Evolutionary conservation across 1,140 invertebrate species (phyloP).

Genomic region (Cyphomyrmex costatus): DNA sequence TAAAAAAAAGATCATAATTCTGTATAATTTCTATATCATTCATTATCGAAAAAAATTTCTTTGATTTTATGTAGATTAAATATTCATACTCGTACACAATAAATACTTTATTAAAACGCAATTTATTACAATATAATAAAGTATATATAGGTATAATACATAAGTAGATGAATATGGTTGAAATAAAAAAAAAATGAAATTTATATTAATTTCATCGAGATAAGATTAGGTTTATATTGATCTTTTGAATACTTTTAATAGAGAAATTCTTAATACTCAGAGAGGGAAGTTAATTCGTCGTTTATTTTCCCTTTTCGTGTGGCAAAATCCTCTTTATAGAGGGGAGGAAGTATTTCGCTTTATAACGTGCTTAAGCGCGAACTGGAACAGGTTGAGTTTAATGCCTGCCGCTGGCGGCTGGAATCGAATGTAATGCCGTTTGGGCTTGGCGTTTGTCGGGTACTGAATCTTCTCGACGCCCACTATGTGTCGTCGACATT

Average conservation of each 20-base stretch:
- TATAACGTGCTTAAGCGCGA: slow-evolving; percentile 67
- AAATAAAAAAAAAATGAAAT: not conserved
- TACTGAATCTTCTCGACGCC: slow-evolving; percentile 79
- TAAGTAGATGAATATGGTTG: not conserved
- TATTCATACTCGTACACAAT: not conserved
- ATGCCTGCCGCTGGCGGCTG: slow-evolving; percentile 69
- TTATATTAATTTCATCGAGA: not conserved
- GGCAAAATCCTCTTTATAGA: slow-evolving; percentile 19
- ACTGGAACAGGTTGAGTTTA: slow-evolving; percentile 77
- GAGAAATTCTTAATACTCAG: not conserved
- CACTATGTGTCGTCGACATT: slow-evolving; percentile 75
- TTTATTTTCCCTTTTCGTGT: slow-evolving; percentile 34
- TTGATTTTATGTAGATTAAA: not conserved
- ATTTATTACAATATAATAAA: not conserved
- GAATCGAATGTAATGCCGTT: slow-evolving; percentile 78
- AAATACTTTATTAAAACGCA: not conserved
- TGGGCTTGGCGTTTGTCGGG: slow-evolving; percentile 74
- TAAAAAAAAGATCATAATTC: not conserved
- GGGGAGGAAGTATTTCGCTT: slow-evolving; percentile 57
- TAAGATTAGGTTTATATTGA: not conserved
- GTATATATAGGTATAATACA: too few species aligned
- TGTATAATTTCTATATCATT: slow-evolving; percentile 7
- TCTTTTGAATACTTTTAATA: not conserved
- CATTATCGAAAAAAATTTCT: not conserved
- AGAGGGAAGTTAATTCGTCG: slow-evolving; percentile 13